These are phyloP conservation scores for Chironomus striatipennis DNA, from an alignment of 1,140 invertebrate genomes.

Conservation along the genomic window DNA sequence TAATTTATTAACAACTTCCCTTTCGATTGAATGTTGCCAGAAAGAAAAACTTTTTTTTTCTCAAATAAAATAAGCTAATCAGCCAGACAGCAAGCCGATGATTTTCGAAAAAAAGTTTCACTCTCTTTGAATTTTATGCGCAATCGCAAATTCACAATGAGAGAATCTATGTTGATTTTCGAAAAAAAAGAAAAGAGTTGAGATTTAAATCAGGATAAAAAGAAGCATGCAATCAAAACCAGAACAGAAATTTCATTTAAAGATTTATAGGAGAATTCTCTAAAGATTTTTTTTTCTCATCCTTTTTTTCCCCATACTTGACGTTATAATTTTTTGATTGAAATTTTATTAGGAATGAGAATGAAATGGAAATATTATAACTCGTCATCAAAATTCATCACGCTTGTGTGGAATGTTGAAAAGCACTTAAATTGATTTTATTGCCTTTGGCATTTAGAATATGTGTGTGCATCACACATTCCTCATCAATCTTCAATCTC, in stretches of 20 bases:
- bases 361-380: too few species aligned
- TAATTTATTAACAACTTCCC: too few species aligned
- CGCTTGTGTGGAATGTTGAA: background rate
- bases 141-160: background rate
- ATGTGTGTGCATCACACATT: too few species aligned
- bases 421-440: slow-evolving; percentile 10
- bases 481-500: too few species aligned
- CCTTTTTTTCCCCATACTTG: background rate
- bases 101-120: background rate
- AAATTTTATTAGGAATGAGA: too few species aligned
- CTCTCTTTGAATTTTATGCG: background rate
- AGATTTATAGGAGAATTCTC: background rate
- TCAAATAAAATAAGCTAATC: too few species aligned
- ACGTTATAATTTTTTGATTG: background rate
- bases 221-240: slow-evolving; percentile 1
- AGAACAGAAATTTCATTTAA: background rate
- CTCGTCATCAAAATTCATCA: too few species aligned
- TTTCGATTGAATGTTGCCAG: too few species aligned
- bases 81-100: background rate
- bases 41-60: too few species aligned
- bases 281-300: background rate
- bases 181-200: background rate
- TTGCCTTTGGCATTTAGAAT: background rate
- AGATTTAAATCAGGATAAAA: slow-evolving; percentile 1
- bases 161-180: background rate